These are phyloP conservation scores for Xiphydria camelus DNA, from an alignment of 2,888 invertebrate species.

Conservation along the genomic window DNA sequence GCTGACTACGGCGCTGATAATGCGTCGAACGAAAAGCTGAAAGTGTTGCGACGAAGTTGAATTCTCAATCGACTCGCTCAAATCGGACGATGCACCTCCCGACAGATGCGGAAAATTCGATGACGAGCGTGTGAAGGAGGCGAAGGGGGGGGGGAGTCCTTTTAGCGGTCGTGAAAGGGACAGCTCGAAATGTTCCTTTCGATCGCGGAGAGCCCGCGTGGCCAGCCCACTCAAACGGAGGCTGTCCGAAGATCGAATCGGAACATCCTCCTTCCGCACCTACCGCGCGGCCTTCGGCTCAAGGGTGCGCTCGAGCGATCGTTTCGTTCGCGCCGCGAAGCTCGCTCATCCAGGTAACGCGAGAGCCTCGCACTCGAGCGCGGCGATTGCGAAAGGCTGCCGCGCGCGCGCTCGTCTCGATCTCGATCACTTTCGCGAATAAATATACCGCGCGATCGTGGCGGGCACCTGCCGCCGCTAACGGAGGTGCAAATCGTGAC, in stretches of 20 bases:
- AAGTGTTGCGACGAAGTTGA: too few species aligned
- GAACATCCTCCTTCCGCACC: background rate
- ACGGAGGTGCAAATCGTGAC: background rate
- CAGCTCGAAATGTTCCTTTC: constrained; percentile 1
- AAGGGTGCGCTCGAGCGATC: background rate
- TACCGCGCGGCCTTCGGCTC: background rate
- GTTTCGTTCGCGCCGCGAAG: too few species aligned
- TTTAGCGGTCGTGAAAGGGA: too few species aligned
- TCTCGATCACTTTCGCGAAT: background rate
- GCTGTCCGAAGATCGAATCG: background rate
- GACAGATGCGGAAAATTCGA: too few species aligned
- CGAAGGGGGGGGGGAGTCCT: too few species aligned
- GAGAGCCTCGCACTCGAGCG: background rate
- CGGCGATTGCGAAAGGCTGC: background rate
- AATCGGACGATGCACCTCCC: too few species aligned
- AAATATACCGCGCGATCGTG: background rate
- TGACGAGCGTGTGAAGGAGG: too few species aligned
- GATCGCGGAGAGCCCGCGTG: background rate
- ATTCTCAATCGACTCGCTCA: too few species aligned
- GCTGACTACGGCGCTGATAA: too few species aligned
- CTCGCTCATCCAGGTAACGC: background rate
- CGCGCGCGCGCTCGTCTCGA: background rate
- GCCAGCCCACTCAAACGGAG: background rate
- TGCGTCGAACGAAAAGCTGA: too few species aligned
- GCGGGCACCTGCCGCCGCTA: background rate